Base-by-base conservation (phyloP, 2,888 invertebrate species). In the Apotomis capreana region DNA sequence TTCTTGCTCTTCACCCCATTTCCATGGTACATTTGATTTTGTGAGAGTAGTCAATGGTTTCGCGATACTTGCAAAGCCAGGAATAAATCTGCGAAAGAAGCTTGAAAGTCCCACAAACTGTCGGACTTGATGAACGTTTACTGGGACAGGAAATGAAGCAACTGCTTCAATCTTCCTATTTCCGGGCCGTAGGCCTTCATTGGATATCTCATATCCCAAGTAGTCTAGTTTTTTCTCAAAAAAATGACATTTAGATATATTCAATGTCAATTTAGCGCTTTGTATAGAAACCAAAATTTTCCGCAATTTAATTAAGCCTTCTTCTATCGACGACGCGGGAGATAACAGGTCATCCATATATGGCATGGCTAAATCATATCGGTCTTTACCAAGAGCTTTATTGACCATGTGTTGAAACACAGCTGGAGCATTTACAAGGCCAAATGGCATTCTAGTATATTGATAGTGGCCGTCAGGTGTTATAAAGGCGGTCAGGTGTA, bases 271-370 rank as follows among this genome's bases (percentile, higher is more conserved):
- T 1, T 72, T 74, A n/a, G 70, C 73, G 5, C 69, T 26, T 54
- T 68, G 55, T 12, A 77, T 58, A 3, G 73, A 51, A 9, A 72
- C 37, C 1, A 77, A 52, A 37, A 78, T 73, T n/a, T 54, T 55
- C 9, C 70, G 57, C 44, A 77, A 60, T 10, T 57, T 68, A 5
- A 10, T 10, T 5, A 76, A 10, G 9, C 75, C 74, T 51, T 76
- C 76, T 13, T 76, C 68, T 26, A 76, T 12, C 0, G 71, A 75
- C 10, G 63, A 69, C n/a, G 74, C 71, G 3, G 68, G 77, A 26
- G 82, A 77, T 8, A 83, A 69, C 0, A 83, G n/a, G 63, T 84
- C 82, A 60, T 83, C 84, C 59, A 84, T 76, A 59, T 82, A 81
- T 1, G 61, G 59, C 9, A 77, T 74, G 0, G 75, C 75, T 26